A percentile compares a stretch with the other conserved stretches of the same genome.
Evolutionary conservation across 2,113 vertebrate genomes (phyloP).

Genomic region (Capreolus pygargus): DNA sequence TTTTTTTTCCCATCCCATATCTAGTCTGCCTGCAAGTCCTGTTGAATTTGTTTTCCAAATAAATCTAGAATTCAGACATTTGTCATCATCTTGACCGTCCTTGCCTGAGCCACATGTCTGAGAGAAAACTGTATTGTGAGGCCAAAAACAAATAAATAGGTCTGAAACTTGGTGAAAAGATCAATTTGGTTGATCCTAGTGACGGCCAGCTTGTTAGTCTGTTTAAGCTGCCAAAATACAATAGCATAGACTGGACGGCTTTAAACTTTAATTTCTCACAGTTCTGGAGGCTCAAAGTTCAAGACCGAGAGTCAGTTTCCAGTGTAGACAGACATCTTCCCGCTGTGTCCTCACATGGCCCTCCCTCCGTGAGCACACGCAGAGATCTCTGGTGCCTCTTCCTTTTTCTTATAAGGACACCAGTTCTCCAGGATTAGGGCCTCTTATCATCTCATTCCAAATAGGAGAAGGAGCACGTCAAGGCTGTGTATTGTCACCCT

Average conservation of each 20-base stretch:
- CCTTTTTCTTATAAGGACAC: neutral
- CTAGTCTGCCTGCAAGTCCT: neutral
- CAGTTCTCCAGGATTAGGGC: neutral
- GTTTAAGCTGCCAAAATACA: neutral
- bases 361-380: neutral
- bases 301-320: neutral
- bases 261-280: neutral
- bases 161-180: neutral
- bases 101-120: neutral
- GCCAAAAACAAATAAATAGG: neutral
- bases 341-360: fast-evolving
- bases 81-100: neutral
- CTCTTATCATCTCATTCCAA: neutral
- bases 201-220: neutral
- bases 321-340: fast-evolving
- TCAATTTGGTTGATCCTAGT: neutral
- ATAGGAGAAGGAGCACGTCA: too few relatives aligned
- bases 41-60: neutral
- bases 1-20: fast-evolving
- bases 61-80: neutral
- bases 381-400: neutral
- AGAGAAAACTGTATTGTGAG: neutral
- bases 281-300: neutral
- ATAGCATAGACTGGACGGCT: neutral
- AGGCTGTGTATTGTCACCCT: too few relatives aligned